Evolutionary conservation across 1,140 invertebrate species (phyloP), one percentile per base, ranked within the genome.

Genomic region (Drosophila parabipectinata): DNA sequence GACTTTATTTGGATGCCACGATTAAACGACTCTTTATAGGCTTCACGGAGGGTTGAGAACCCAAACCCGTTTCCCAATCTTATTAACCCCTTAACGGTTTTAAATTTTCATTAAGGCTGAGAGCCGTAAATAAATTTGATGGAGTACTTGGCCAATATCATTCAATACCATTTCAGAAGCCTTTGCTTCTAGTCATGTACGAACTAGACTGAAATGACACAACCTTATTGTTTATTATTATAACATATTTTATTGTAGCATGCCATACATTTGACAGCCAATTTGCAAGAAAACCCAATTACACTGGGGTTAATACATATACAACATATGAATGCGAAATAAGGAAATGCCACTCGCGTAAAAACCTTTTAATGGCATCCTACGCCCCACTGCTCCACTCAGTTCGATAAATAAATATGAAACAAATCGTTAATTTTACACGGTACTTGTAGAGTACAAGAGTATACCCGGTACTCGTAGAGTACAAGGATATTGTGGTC

Each of bases 1-100:
- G 80, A 84, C 79, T 79, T 84, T 84, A 83, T 83, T 83, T 82
- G 84, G 79, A 72, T 79, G 73, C 68, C 79, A 82, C 82, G 79
- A 82, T 82, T 77, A 82, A 82, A 82, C 58, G 67, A 72, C 44
- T 78, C 50, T 64, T 69, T 69, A 73, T 82, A 56, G 63, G 55
- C 57, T 41, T 57, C 44, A 57, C 51, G 32, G 72, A 26, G 44
- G 62, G 64, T 63, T 58, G 62, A 54, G 39, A 61, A 15, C 48
- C 45, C 7, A 51, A 75, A 82, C 78, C 63, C 50, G 79, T 68
- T 82, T 62, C 48, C 8, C 62, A 56, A 32, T 41, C 37, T 44
- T 56, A 63, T 73, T 63, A 73, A 63, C 69, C 71, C 72, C 74
- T 56, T 74, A 74, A 74, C 71, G 69, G 67, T 32, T 68, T 39